Conservation (phyloP, 2,888 invertebrate genomes). For the Melipona bicolor region DNA sequence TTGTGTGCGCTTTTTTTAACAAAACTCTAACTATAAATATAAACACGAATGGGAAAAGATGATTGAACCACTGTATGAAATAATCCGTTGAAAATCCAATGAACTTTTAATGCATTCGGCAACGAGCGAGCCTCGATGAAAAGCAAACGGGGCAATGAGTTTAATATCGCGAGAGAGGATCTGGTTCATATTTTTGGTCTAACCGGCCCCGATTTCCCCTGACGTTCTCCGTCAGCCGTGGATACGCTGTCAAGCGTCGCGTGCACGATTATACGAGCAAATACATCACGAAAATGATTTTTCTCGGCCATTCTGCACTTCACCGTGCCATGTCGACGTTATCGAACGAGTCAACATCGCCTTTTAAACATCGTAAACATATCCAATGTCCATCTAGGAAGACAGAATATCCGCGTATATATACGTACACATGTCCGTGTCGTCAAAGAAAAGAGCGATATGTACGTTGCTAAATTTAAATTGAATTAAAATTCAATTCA, state of each 20-base stretch:
- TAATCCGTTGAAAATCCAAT: background rate
- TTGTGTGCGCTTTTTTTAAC: too few relatives aligned
- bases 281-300: constrained; percentile 59
- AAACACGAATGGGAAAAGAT: too few relatives aligned
- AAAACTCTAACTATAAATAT: too few relatives aligned
- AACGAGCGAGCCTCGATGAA: background rate
- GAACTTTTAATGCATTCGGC: background rate
- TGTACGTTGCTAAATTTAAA: too few relatives aligned
- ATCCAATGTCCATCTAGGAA: background rate
- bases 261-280: constrained; percentile 58
- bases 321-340: background rate
- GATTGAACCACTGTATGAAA: too few relatives aligned
- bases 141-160: background rate
- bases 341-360: background rate
- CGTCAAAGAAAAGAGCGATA: too few relatives aligned
- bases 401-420: background rate
- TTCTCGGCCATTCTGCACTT: constrained; percentile 3
- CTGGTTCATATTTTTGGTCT: constrained; percentile 4
- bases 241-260: constrained; percentile 33
- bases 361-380: background rate
- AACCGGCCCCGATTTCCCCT: background rate
- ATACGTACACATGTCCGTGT: too few relatives aligned
- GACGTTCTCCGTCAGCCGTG: background rate
- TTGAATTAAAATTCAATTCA: too few relatives aligned
- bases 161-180: constrained; percentile 1